Conservation (phyloP, 1,140 invertebrate species). For the Pantala flavescens region DNA sequence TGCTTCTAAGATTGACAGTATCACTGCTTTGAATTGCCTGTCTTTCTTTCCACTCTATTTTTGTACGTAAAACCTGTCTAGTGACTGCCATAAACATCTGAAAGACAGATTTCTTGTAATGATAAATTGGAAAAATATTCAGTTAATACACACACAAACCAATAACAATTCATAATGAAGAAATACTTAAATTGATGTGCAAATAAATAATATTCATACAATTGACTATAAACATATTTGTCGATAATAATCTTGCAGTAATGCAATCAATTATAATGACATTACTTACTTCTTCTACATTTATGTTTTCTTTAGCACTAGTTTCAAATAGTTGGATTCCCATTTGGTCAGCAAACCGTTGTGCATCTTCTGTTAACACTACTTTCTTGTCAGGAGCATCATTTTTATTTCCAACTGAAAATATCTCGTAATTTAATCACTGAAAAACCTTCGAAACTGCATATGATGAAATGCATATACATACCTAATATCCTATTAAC, state of each 20-base stretch:
- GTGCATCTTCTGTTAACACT: slow-evolving; percentile 92
- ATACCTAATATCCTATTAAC: slow-evolving; percentile 96
- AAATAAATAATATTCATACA: background rate
- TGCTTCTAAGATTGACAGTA: slow-evolving; percentile 25
- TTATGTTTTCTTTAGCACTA: slow-evolving; percentile 97
- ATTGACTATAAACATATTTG: too few relatives aligned
- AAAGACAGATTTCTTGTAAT: slow-evolving; percentile 22
- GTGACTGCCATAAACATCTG: slow-evolving; percentile 69
- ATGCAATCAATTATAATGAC: background rate
- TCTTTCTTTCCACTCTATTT: slow-evolving; percentile 50
- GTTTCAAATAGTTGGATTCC: slow-evolving; percentile 95
- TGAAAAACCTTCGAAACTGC: slow-evolving; percentile 11
- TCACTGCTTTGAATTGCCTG: slow-evolving; percentile 41
- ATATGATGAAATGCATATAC: slow-evolving; percentile 21
- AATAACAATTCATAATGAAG: too few relatives aligned
- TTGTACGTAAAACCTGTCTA: slow-evolving; percentile 53
- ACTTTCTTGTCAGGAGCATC: slow-evolving; percentile 95
- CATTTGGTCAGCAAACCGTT: slow-evolving; percentile 94
- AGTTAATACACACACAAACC: background rate
- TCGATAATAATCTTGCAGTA: background rate
- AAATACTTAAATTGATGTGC: background rate
- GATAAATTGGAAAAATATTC: slow-evolving; percentile 15
- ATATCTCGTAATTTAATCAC: slow-evolving; percentile 20
- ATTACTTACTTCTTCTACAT: slow-evolving; percentile 85
- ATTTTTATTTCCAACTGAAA: slow-evolving; percentile 96